Conservation (phyloP, 2,888 invertebrate species). For the Phortica okadai region DNA sequence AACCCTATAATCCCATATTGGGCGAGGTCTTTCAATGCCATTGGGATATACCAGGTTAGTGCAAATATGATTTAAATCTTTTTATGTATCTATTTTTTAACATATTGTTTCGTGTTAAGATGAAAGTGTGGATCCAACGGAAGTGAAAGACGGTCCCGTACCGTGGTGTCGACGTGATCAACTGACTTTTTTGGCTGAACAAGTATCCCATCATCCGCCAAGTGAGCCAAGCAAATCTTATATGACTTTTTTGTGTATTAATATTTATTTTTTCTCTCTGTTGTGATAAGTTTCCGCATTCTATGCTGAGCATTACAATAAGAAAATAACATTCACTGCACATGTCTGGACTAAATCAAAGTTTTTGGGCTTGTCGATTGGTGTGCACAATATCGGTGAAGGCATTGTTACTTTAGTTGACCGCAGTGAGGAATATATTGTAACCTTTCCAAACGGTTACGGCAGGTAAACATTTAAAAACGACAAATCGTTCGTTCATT, state of each 20-base stretch:
- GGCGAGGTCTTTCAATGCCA: conserved; percentile 96
- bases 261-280: conserved; percentile 19
- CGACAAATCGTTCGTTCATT: background rate
- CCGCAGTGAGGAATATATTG: conserved; percentile 93
- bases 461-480: conserved; percentile 81
- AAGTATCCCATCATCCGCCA: conserved; percentile 99
- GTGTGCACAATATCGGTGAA: conserved; percentile 97
- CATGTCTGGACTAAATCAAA: conserved; percentile 99
- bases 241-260: conserved; percentile 25
- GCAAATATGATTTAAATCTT: background rate
- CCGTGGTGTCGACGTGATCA: conserved; percentile 94
- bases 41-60: conserved; percentile 83
- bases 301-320: conserved; percentile 96
- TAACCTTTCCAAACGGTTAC: conserved; percentile 99
- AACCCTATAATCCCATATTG: conserved; percentile 98
- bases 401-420: conserved; percentile 94
- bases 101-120: conserved; percentile 39
- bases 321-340: conserved; percentile 93
- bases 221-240: conserved; percentile 78
- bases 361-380: conserved; percentile 97
- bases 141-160: conserved; percentile 89
- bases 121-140: conserved; percentile 57
- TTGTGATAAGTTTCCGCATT: conserved; percentile 91
- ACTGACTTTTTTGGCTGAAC: conserved; percentile 96
- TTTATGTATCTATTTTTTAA: background rate